Evolutionary conservation across 2,888 invertebrate species (phyloP).

Genomic region (Xylophagus ater): DNA sequence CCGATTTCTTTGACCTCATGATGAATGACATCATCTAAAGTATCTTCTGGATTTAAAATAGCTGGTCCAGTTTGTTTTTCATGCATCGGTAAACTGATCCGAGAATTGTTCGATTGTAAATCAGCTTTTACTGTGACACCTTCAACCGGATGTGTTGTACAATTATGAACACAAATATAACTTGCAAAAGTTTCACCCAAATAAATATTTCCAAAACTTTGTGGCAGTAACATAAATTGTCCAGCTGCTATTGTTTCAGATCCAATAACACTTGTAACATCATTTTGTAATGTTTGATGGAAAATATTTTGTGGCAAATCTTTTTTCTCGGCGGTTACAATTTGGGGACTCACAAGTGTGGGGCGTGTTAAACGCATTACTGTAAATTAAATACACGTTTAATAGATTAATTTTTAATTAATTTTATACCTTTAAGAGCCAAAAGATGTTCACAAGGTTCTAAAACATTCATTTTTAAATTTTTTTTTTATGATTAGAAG

Average conservation of each 20-base stretch:
- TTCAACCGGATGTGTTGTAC: constrained; percentile 64
- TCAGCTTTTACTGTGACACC: constrained; percentile 57
- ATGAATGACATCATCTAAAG: constrained; percentile 89
- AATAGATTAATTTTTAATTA: no score
- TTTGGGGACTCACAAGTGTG: constrained; percentile 68
- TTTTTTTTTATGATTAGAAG: not conserved
- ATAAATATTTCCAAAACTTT: constrained; percentile 96
- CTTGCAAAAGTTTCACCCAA: constrained; percentile 97
- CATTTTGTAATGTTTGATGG: constrained; percentile 65
- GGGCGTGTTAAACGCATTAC: constrained; percentile 95
- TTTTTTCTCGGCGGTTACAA: constrained; percentile 72
- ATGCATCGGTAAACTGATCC: constrained; percentile 67
- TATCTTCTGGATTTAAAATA: constrained; percentile 62
- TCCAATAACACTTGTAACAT: constrained; percentile 71
- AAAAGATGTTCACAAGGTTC: constrained; percentile 34
- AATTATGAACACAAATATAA: constrained; percentile 94
- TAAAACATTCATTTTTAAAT: constrained; percentile 26
- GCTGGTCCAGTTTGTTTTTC: constrained; percentile 51
- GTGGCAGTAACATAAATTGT: constrained; percentile 84
- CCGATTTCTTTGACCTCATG: constrained; percentile 99
- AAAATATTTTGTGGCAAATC: constrained; percentile 76
- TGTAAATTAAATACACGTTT: constrained; percentile 27
- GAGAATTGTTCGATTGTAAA: constrained; percentile 83
- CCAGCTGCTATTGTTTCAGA: constrained; percentile 76
- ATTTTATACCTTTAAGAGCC: constrained; percentile 33